Conservation (phyloP, 2,797 vertebrate species). For the Poeciliopsis turneri region DNA sequence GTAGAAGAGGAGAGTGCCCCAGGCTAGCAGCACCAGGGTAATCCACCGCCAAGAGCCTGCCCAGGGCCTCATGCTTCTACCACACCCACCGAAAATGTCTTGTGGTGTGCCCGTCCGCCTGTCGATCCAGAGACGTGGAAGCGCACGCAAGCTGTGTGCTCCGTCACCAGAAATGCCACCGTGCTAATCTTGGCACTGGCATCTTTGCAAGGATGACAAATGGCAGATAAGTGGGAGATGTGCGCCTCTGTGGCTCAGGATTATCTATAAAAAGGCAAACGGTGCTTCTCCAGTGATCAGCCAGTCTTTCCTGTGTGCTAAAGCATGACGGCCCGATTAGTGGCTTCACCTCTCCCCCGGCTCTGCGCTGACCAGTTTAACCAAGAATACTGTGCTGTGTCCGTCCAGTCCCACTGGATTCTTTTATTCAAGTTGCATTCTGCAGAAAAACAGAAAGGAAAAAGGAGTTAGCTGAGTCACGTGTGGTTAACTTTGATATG, state of each 20-base stretch:
- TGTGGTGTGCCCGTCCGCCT: conserved; percentile 58
- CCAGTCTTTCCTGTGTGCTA: conserved; percentile 54
- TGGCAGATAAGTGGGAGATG: conserved; percentile 16
- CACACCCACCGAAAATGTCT: conserved; percentile 43
- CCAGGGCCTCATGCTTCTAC: conserved; percentile 95
- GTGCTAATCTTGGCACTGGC: conserved; percentile 57
- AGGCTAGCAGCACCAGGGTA: conserved; percentile 98
- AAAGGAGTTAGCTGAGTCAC: conserved; percentile 11
- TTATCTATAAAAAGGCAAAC: conserved; percentile 18
- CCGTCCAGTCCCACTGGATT: conserved; percentile 36
- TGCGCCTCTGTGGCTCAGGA: conserved; percentile 6
- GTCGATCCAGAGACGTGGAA: conserved; percentile 40
- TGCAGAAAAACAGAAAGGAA: conserved; percentile 50
- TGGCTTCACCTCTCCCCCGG: conserved; percentile 40
- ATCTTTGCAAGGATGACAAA: conserved; percentile 52
- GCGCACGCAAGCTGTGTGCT: conserved; percentile 51
- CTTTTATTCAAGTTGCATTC: conserved; percentile 44
- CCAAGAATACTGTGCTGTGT: conserved; percentile 24
- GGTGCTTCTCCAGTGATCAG: conserved; percentile 35
- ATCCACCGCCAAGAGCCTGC: conserved; percentile 99
- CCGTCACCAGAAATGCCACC: conserved; percentile 71
- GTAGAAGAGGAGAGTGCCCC: conserved; percentile 97
- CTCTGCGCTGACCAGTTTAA: conserved; percentile 18
- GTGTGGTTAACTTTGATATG: conserved; percentile 13
- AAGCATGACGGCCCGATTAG: conserved; percentile 49